Evolutionary conservation across 2,888 invertebrate genomes (phyloP).

Genomic region (Idaea biselata): DNA sequence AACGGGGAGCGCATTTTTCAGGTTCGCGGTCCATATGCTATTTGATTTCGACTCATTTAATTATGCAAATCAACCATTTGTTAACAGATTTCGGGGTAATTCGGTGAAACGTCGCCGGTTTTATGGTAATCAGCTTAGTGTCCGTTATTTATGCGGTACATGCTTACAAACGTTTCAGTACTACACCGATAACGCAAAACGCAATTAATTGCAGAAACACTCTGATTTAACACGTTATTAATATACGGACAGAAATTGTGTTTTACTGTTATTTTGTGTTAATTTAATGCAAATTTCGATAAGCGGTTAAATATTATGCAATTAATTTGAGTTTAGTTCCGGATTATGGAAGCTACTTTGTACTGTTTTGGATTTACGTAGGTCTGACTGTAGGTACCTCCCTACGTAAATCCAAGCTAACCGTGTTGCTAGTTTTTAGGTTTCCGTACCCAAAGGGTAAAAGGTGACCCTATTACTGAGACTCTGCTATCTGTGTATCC

Average conservation of each 20-base stretch:
- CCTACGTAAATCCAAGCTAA: too few species aligned
- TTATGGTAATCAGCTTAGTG: conserved; percentile 77
- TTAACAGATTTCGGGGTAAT: conserved; percentile 77
- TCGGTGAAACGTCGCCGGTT: conserved; percentile 66
- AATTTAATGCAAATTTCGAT: conserved; percentile 54
- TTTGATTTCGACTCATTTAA: conserved; percentile 56
- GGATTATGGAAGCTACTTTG: conserved; percentile 13
- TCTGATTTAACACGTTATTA: conserved; percentile 68
- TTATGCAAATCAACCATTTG: conserved; percentile 78
- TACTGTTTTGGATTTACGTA: neutral
- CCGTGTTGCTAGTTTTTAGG: too few species aligned
- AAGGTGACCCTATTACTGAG: too few species aligned
- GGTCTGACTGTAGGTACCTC: too few species aligned
- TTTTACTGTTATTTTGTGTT: conserved; percentile 68
- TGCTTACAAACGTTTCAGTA: conserved; percentile 63
- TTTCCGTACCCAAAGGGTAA: too few species aligned
- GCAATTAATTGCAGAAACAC: conserved; percentile 74
- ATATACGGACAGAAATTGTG: conserved; percentile 52
- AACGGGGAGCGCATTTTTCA: conserved; percentile 56
- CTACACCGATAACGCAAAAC: conserved; percentile 63
- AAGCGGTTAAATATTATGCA: conserved; percentile 22
- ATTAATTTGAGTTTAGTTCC: conserved; percentile 3
- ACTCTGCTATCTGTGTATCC: too few species aligned
- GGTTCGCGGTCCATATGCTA: conserved; percentile 39
- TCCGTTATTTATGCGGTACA: conserved; percentile 72